Evolutionary conservation across 2,113 vertebrate genomes (phyloP).

Genomic region (Callipepla squamata): DNA sequence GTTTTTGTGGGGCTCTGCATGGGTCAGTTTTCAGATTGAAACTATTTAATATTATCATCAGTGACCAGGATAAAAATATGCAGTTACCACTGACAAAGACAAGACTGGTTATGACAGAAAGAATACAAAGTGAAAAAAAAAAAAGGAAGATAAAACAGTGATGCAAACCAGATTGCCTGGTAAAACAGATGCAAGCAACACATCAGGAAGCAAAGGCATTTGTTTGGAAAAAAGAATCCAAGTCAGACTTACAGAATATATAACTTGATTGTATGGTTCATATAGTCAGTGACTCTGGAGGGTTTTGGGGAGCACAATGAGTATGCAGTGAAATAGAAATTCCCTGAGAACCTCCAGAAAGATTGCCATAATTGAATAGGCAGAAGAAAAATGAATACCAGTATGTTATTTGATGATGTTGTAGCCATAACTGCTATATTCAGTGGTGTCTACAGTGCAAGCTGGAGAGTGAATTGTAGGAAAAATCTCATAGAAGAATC

Average conservation of each 20-base stretch:
- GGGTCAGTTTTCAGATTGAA: background rate
- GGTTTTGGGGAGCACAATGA: background rate
- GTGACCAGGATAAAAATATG: background rate
- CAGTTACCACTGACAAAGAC: background rate
- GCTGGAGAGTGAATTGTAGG: background rate
- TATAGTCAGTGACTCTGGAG: background rate
- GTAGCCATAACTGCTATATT: background rate
- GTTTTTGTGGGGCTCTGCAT: background rate
- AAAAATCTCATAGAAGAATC: background rate
- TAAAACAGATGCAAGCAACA: constrained; percentile 42
- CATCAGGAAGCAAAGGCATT: constrained; percentile 16
- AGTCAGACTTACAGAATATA: background rate
- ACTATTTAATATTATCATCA: background rate
- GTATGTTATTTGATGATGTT: background rate
- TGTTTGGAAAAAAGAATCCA: background rate
- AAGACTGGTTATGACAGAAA: background rate
- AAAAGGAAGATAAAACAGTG: constrained; percentile 16
- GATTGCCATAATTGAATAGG: background rate
- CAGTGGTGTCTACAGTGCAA: background rate
- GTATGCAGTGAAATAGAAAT: accelerated
- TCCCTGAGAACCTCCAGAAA: background rate
- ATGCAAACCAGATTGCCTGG: constrained; percentile 41
- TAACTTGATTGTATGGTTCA: background rate
- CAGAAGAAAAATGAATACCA: background rate
- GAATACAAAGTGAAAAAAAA: background rate